Evolutionary conservation across 2,113 vertebrate species (phyloP).

Genomic region (Sceloporus tristichus): DNA sequence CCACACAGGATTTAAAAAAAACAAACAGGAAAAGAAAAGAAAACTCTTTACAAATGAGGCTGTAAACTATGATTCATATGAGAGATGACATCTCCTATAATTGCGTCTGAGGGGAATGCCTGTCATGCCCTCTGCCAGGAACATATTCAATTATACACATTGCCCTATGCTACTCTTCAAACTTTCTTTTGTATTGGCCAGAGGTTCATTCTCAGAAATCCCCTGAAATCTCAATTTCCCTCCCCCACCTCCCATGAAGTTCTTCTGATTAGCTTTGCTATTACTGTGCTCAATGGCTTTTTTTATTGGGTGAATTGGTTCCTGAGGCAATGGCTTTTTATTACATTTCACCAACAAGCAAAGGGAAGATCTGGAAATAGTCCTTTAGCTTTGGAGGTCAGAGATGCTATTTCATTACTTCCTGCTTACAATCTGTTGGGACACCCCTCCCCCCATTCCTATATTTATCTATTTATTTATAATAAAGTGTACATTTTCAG

Average conservation of each 20-base stretch:
- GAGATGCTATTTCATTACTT: constrained; percentile 62
- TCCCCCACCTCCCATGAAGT: constrained; percentile 37
- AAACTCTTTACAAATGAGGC: constrained; percentile 62
- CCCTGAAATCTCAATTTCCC: constrained; percentile 62
- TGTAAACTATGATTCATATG: constrained; percentile 65
- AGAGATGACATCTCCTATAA: constrained; percentile 66
- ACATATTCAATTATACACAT: constrained; percentile 68
- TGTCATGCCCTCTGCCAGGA: constrained; percentile 66
- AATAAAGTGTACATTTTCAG: constrained; percentile 60
- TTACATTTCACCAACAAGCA: constrained; percentile 42
- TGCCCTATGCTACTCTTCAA: constrained; percentile 58
- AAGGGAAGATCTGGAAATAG: constrained; percentile 50
- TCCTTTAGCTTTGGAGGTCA: constrained; percentile 60
- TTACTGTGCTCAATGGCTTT: constrained; percentile 54
- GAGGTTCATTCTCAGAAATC: constrained; percentile 62
- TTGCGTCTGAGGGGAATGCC: constrained; percentile 66
- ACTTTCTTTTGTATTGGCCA: constrained; percentile 50
- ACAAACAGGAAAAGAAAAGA: neutral
- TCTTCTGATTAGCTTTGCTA: constrained; percentile 66
- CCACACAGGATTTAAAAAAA: neutral
- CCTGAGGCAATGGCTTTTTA: constrained; percentile 59
- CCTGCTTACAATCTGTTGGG: constrained; percentile 34
- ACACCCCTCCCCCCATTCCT: constrained; percentile 49
- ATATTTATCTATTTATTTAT: neutral
- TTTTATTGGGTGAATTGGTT: constrained; percentile 50